These are phyloP conservation scores for Lasiurus borealis DNA, from an alignment of 2,113 vertebrate species.

Conservation along the genomic window DNA sequence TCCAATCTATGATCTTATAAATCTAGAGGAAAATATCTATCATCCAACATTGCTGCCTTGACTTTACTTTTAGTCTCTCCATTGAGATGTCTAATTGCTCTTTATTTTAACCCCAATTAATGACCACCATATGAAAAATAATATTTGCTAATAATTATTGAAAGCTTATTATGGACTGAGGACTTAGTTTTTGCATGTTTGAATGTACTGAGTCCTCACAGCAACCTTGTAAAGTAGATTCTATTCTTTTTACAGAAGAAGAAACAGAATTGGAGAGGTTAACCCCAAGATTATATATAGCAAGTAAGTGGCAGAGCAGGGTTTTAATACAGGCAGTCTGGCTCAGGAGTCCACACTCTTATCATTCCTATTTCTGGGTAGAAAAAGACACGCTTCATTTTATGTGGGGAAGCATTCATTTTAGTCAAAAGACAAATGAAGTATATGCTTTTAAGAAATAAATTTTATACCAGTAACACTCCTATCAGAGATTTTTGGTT, in stretches of 20 bases:
- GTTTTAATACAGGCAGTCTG: not conserved
- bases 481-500: constrained; percentile 16
- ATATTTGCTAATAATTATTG: not conserved
- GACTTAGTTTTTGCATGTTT: not conserved
- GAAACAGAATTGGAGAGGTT: not conserved
- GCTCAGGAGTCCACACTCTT: not conserved
- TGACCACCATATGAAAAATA: not conserved
- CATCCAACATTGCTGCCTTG: not conserved
- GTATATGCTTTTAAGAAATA: constrained; percentile 15
- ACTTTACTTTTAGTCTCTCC: not conserved
- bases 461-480: not conserved
- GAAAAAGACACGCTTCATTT: not conserved
- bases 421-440: constrained; percentile 27
- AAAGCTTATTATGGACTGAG: not conserved
- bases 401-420: constrained; percentile 27
- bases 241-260: constrained; percentile 1
- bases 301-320: not conserved
- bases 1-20: not conserved
- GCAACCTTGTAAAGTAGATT: not conserved
- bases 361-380: not conserved
- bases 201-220: constrained; percentile 36
- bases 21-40: constrained; percentile 11
- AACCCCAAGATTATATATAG: not conserved
- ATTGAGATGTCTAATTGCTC: not conserved
- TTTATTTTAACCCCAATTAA: constrained; percentile 46